Percentiles rank a stretch among this genome's conserved stretches.
Conservation (phyloP, 2,113 vertebrate genomes). For the Cynopterus brachyotis region DNA sequence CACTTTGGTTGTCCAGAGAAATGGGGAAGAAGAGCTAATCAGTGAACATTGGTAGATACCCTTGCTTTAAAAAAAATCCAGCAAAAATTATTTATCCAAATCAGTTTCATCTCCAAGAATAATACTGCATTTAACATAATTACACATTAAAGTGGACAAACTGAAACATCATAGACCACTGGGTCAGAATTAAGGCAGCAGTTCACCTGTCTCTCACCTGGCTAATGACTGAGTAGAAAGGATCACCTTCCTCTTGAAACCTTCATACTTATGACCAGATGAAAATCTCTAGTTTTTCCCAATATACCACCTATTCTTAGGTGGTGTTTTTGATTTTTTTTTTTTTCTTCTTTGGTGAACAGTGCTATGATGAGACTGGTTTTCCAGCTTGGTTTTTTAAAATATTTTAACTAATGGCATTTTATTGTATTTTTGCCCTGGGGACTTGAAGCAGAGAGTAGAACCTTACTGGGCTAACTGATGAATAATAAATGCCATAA, state of each 20-base stretch:
- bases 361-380: not conserved
- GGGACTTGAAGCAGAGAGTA: not conserved
- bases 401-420: constrained; percentile 68
- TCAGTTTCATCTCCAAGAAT: not conserved
- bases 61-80: not conserved
- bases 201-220: not conserved
- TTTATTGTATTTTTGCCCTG: constrained; percentile 22
- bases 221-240: not conserved
- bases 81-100: not conserved
- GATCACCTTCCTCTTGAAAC: not conserved
- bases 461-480: not conserved
- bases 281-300: not conserved
- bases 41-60: not conserved
- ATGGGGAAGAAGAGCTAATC: not conserved
- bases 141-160: not conserved
- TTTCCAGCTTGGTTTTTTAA: constrained; percentile 28
- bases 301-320: not conserved
- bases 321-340: not conserved
- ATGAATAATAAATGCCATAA: constrained; percentile 56
- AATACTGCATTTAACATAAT: not conserved
- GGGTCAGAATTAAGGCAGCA: not conserved
- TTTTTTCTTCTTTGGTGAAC: not conserved
- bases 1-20: not conserved
- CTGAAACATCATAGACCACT: not conserved
- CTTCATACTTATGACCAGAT: not conserved